Percentiles rank a stretch among this genome's conserved stretches.
Evolutionary conservation across 2,797 vertebrate species (phyloP).

Genomic region (Pseudochirops corinnae): DNA sequence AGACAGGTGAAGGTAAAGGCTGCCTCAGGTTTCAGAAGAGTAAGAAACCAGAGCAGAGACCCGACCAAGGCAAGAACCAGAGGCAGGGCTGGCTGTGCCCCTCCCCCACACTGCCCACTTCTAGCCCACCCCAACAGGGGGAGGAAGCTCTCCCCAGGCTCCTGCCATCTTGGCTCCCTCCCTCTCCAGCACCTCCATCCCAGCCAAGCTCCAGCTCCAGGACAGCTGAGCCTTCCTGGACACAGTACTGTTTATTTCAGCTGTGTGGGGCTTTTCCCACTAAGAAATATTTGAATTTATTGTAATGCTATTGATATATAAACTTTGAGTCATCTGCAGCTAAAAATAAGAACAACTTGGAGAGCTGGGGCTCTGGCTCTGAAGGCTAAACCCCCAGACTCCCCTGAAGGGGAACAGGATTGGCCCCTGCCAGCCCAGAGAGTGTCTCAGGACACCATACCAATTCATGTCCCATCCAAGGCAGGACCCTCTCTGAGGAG

Average conservation of each 20-base stretch:
- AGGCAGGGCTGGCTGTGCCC: no score
- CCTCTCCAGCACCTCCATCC: not conserved
- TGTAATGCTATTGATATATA: constrained; percentile 18
- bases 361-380: not conserved
- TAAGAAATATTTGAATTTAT: constrained; percentile 51
- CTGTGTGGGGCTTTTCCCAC: not conserved
- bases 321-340: not conserved
- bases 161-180: not conserved
- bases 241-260: constrained; percentile 23
- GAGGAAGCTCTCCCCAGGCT: not conserved
- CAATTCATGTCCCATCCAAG: not conserved
- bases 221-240: not conserved
- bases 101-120: not conserved
- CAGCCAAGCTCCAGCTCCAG: not conserved
- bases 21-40: not conserved
- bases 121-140: not conserved
- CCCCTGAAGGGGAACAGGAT: not conserved
- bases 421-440: not conserved
- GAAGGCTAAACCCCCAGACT: not conserved
- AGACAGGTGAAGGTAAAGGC: not conserved
- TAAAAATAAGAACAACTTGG: constrained; percentile 16
- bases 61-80: not conserved
- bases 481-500: not conserved
- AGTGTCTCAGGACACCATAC: not conserved
- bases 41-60: not conserved